Evolutionary conservation across 1,140 invertebrate species (phyloP), one percentile per base, ranked within the genome.

Genomic region (Eueides isabella): DNA sequence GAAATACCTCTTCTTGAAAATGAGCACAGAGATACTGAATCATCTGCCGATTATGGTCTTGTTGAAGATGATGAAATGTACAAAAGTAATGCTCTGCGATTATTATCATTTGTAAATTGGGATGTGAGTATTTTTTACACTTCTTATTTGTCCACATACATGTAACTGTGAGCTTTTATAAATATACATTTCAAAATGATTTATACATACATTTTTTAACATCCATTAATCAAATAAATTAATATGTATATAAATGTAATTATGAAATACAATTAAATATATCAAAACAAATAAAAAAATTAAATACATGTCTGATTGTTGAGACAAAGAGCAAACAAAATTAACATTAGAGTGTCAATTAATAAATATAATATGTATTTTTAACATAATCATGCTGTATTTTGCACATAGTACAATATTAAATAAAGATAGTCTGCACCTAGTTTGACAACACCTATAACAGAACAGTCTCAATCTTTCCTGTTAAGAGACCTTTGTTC

Each of bases 21-120:
- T 11, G 55, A 61, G 11, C 65, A 73, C 35, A 67, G 68, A 9
- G 68, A 75, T 4, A 55, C 63, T 12, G 73, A 76, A 14, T 41
- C 63, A 44, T 44, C 75, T 23, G 80, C 79, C 30, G 82, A 88
- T 72, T 85, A 86, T 80, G 86, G 79, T 11, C 19, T 74, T 35
- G 77, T 88, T 83, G 75, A 87, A 86, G 85, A 93, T 80, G 87
- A 95, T 83, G 85, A 88, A 65, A 88, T 93, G 82, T 94, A 94
- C 80, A 91, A 84, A 67, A 94, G 83, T 82, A 92, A 95, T 84
- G 83, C 88, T 4, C 84, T 94, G 19, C 92, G 95, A 75, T 88
- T 96, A 26, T 77, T 92, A 41, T 94, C 96, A 0, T 97, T 96
- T 86, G 85, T 86, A 41, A 94, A 94, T 85, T 97, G 96, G 96